Percentiles rank a stretch among this genome's conserved stretches.
Evolutionary conservation across 2,113 vertebrate genomes (phyloP).

Genomic region (Haemorhous mexicanus): DNA sequence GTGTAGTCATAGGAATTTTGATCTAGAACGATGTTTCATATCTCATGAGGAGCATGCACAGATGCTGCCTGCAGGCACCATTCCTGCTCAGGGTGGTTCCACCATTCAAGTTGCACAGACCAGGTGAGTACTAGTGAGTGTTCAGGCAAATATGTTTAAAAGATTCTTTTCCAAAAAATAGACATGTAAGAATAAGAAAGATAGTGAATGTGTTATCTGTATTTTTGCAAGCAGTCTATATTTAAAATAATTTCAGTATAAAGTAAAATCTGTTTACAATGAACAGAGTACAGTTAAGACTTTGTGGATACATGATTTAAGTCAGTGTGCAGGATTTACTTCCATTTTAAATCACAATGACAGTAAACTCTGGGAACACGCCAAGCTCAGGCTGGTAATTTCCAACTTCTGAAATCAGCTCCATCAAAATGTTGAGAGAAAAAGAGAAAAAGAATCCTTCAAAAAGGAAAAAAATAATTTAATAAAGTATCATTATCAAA

Average conservation of each 20-base stretch:
- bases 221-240: not conserved
- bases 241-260: not conserved
- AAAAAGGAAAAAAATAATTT: not conserved
- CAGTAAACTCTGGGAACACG: not conserved
- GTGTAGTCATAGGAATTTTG: not conserved
- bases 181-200: not conserved
- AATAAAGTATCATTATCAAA: not conserved
- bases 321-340: not conserved
- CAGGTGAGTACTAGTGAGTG: not conserved
- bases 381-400: not conserved
- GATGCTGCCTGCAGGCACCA: not conserved
- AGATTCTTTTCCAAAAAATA: not conserved
- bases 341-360: not conserved
- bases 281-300: not conserved
- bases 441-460: not conserved
- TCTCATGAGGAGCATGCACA: not conserved
- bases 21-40: not conserved
- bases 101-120: not conserved
- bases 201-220: rapidly evolving
- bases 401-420: not conserved
- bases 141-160: not conserved
- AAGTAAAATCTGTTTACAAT: not conserved
- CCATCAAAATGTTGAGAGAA: not conserved
- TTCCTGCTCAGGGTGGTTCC: not conserved
- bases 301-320: not conserved